Conservation (phyloP, 37 sponge, comb jelly and placozoan species). For the Tethya wilhelma region DNA sequence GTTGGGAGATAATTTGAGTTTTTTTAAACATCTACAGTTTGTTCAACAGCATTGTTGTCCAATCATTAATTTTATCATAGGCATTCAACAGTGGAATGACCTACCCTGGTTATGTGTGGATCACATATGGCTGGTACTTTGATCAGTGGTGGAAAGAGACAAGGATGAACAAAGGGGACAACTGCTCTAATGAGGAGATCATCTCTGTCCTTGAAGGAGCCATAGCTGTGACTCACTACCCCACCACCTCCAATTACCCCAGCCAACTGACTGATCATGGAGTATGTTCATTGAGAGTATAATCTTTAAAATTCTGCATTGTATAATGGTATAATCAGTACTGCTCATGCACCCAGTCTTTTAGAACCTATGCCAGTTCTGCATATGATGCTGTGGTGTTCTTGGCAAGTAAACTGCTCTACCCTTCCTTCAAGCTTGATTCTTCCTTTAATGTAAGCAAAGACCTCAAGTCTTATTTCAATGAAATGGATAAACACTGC, state of each 20-base stretch:
- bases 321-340: no score
- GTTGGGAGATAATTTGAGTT: neutral
- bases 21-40: neutral
- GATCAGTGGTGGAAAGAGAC: conserved; percentile 20
- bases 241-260: neutral
- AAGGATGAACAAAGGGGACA: neutral
- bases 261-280: neutral
- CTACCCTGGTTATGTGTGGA: conserved; percentile 51
- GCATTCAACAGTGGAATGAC: conserved; percentile 7
- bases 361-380: neutral
- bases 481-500: no score
- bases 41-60: neutral
- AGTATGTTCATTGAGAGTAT: no score
- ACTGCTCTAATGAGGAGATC: conserved; percentile 22
- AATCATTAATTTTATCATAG: conserved; percentile 10
- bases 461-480: no score
- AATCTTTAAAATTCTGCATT: no score
- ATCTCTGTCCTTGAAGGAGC: conserved; percentile 8
- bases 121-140: conserved; percentile 51
- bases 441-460: no score
- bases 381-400: conserved; percentile 21
- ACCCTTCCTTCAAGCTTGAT: no score
- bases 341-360: no score
- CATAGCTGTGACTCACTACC: conserved; percentile 46
- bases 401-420: no score